These are phyloP conservation scores for Pachyuromys duprasi DNA, from an alignment of 2,797 vertebrate genomes.

Conservation along the genomic window DNA sequence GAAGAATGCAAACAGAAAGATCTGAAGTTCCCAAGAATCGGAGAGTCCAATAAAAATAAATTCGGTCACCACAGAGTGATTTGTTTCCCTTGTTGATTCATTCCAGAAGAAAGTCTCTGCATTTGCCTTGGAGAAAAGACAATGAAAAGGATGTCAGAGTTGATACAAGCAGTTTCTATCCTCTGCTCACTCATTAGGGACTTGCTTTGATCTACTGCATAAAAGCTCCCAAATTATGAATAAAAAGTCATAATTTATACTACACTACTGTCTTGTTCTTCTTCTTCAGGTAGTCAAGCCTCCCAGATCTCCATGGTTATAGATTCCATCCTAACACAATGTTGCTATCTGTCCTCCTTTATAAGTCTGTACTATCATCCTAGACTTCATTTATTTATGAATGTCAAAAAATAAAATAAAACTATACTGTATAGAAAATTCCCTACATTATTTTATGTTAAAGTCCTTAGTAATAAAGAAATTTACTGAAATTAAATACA, in stretches of 20 bases:
- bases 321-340: neutral
- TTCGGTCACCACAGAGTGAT: slow-evolving; percentile 69
- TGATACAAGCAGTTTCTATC: neutral
- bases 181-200: neutral
- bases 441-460: neutral
- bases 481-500: neutral
- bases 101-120: slow-evolving; percentile 39
- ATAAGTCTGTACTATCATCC: neutral
- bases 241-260: neutral
- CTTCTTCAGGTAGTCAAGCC: neutral
- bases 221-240: neutral
- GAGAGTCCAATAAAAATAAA: slow-evolving; percentile 79
- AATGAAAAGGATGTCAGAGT: neutral
- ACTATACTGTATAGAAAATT: neutral
- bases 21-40: slow-evolving; percentile 68
- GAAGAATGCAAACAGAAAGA: slow-evolving; percentile 76
- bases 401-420: neutral
- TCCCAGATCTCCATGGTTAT: neutral
- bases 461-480: neutral
- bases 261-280: fast-evolving
- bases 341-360: neutral
- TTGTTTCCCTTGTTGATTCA: slow-evolving; percentile 53
- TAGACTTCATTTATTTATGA: neutral
- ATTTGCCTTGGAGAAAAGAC: slow-evolving; percentile 50
- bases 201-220: neutral